Percentiles rank a stretch among this genome's conserved stretches.
Evolutionary conservation across 2,113 vertebrate genomes (phyloP).

Genomic region (Oreotrochilus melanogaster): DNA sequence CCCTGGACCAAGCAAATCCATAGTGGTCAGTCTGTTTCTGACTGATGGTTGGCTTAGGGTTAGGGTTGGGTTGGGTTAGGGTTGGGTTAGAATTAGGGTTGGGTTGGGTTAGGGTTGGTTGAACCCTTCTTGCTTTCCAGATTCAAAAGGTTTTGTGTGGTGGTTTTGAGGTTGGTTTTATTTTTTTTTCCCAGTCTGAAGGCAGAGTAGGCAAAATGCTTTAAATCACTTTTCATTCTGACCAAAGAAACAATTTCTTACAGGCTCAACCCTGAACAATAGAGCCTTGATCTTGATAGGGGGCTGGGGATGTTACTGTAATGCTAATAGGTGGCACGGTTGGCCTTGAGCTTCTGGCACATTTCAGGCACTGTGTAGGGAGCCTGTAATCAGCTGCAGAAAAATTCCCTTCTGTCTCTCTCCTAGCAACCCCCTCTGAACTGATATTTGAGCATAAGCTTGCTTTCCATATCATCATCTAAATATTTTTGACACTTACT

Average conservation of each 20-base stretch:
- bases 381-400: not conserved
- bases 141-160: not conserved
- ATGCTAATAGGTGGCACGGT: accelerated
- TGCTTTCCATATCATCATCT: not conserved
- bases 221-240: not conserved
- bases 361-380: not conserved
- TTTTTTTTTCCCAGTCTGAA: not conserved
- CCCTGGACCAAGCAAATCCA: not conserved
- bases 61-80: too few species aligned
- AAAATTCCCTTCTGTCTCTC: not conserved
- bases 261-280: not conserved
- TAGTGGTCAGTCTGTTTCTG: not conserved
- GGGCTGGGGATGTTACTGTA: not conserved
- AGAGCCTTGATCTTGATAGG: not conserved
- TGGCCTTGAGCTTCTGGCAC: not conserved
- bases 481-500: not conserved
- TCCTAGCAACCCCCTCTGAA: not conserved
- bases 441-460: not conserved
- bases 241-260: not conserved
- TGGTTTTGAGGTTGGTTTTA: too few species aligned
- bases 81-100: too few species aligned
- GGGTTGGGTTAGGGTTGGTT: too few species aligned
- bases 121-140: not conserved
- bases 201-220: not conserved
- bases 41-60: not conserved